Base-by-base conservation (phyloP, 2,113 vertebrate species). In the Salvator merianae region DNA sequence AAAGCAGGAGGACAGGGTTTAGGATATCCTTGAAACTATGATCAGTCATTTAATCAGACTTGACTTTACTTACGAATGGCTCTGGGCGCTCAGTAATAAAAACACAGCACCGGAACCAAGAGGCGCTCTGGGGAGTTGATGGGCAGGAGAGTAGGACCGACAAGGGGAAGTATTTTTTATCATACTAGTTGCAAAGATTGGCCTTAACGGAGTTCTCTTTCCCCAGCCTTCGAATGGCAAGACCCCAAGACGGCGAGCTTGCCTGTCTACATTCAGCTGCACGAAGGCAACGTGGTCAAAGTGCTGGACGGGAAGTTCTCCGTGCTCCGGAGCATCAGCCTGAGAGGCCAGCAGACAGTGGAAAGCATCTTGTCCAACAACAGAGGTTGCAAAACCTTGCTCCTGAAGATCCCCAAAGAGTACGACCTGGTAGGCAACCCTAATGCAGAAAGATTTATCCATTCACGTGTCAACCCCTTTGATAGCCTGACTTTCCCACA, bases 401-500 rank as follows among this genome's bases (percentile, higher is more conserved):
- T 99, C 76, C 94, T 99, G 85, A 98, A 98, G 94, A 96, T 98
- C 47, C 97, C 97, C 65, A 99, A 99, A 90, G 99, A 99, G 82
- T 98, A 98, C 0, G 98, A 99, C 92, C 94, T 99, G 96, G 99
- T 99, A 94, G 95, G 16, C 83, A 53, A 43, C 3, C 7, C 12
- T 5, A 22, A 36, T 22, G 47, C 22, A 1, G 55, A 28, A 13
- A 6, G 4, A 1, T 63, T 26, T 32, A 30, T 74, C 47, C 16
- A 47, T 24, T 74, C 40, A 18, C 16, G 43, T 28, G 30, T 5
- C 55, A 59, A 14, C 14, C 55, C 65, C 30, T 12, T 66, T 66
- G 7, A 66, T 7, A 30, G 12, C 65, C 65, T 66, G 65, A 30
- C 65, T 30, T 30, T 24, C 62, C 24, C 7, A 26, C 62, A 65